Base-by-base conservation (phyloP, 2,113 vertebrate species). In the Percopsis transmontana region DNA sequence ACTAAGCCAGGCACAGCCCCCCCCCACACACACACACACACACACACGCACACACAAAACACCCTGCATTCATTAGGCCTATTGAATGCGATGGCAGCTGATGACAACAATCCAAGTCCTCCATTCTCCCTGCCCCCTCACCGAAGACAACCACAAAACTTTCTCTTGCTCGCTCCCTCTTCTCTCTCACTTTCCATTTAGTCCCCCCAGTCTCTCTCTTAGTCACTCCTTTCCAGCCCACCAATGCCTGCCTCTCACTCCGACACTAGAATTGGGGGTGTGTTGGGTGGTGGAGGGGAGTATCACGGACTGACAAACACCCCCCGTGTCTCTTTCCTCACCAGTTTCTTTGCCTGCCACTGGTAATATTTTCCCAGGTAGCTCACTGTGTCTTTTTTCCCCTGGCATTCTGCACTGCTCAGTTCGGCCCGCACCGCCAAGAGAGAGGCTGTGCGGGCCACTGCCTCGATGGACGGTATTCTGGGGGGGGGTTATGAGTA, bases 81-180 rank as follows among this genome's bases (percentile, higher is more conserved):
- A 95, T 97, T 98, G 96, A 98, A 95, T 92, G 94, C 94, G 93
- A 91, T 85, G 89, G 90, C 27, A 91, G 89, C 90, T 91, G 92
- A 95, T 96, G 95, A 96, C 95, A 96, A 93, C 93, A 91, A 96
- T 96, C 96, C 95, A 96, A 95, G 92, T 83, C 82, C 82, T 56
- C 79, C 84, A 86, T 84, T 89, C 20, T 55, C 18, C 21, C 15
- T 24, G 23, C 18, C 57, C n/a, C 42, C 42, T 7, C 27, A 1
- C 27, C 5, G 27, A 33, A 45, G 3, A 13, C 42, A 45, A 41
- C 60, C 65, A 44, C 57, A 66, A 21, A 66, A 23, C 39, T 47
- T 48, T 41, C 41, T 44, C 55, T 50, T 52, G 92, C 89, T 93
- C 85, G 90, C 83, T 89, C 91, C 83, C 82, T 72, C 81, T 87